Percentiles rank a stretch among this genome's conserved stretches.
phyloP scores from a whole-genome alignment of 2,888 invertebrate genomes.

The Eristalinus aeneus region DNA sequence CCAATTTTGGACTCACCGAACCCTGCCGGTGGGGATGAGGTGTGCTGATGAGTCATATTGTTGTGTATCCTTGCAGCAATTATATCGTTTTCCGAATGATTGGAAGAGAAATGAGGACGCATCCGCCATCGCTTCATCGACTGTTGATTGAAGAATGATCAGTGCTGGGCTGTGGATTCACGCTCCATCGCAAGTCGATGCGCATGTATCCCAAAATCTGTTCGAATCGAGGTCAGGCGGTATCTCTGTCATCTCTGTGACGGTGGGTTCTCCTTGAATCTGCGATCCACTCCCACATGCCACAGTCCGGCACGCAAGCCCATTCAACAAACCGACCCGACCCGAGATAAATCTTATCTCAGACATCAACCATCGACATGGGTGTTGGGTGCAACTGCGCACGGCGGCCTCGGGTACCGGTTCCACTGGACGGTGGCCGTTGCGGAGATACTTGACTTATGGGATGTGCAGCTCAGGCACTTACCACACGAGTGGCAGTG shows the following conservation, averaged over 20 bases:
- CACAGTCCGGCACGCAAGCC: neutral
- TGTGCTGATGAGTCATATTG: slow-evolving; percentile 23
- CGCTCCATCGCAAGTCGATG: neutral
- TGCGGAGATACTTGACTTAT: neutral
- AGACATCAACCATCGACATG: neutral
- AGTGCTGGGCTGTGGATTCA: neutral
- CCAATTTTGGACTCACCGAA: neutral
- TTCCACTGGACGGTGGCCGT: neutral
- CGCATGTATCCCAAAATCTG: neutral
- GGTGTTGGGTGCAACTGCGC: neutral
- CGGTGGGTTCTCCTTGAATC: neutral
- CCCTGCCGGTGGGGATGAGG: neutral
- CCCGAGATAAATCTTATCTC: slow-evolving; percentile 14
- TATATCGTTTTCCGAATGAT: slow-evolving; percentile 19
- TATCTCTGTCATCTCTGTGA: neutral
- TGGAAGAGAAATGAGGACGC: neutral
- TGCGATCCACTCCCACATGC: slow-evolving; percentile 1
- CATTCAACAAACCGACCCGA: neutral
- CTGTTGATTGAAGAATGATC: neutral
- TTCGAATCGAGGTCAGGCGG: neutral
- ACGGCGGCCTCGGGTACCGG: neutral
- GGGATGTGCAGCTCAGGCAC: neutral
- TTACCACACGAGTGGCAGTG: neutral
- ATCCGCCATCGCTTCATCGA: neutral
- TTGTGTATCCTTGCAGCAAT: slow-evolving; percentile 1